These are phyloP conservation scores for Rhabdomys pumilio DNA, from an alignment of 2,797 vertebrate genomes.

Conservation along the genomic window DNA sequence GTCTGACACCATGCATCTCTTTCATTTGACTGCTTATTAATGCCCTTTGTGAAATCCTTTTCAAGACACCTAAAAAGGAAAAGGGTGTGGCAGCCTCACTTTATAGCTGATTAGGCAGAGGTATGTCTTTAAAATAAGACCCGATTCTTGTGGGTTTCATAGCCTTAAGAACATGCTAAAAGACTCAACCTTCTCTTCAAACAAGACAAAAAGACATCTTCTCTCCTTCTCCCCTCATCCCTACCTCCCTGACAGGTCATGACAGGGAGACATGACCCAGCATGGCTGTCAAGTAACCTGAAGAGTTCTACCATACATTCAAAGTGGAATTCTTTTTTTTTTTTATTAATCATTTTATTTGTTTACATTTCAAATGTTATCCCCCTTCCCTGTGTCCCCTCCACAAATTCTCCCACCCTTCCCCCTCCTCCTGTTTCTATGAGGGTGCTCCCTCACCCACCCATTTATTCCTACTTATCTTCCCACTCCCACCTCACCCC, in stretches of 20 bases:
- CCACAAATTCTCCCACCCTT: not conserved
- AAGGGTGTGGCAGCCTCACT: not conserved
- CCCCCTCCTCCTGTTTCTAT: not conserved
- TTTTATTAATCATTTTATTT: not conserved
- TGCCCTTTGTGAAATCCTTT: conserved; percentile 30
- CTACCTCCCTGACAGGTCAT: too few relatives aligned
- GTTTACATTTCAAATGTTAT: not conserved
- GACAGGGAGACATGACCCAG: not conserved
- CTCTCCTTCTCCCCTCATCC: too few relatives aligned
- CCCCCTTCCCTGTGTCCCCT: not conserved
- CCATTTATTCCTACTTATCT: too few relatives aligned
- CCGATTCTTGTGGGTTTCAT: not conserved
- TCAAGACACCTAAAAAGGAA: not conserved
- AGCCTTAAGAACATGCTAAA: not conserved
- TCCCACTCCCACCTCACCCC: not conserved
- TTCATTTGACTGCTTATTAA: not conserved
- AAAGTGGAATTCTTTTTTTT: not conserved
- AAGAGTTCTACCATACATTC: too few relatives aligned
- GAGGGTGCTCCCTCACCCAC: not conserved
- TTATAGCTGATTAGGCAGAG: not conserved
- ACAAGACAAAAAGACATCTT: not conserved
- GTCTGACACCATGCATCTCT: not conserved
- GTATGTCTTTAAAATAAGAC: not conserved
- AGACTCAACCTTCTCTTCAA: not conserved
- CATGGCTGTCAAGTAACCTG: not conserved